These are phyloP conservation scores for Limenitis camilla DNA, from an alignment of 2,888 invertebrate genomes.

Conservation along the genomic window DNA sequence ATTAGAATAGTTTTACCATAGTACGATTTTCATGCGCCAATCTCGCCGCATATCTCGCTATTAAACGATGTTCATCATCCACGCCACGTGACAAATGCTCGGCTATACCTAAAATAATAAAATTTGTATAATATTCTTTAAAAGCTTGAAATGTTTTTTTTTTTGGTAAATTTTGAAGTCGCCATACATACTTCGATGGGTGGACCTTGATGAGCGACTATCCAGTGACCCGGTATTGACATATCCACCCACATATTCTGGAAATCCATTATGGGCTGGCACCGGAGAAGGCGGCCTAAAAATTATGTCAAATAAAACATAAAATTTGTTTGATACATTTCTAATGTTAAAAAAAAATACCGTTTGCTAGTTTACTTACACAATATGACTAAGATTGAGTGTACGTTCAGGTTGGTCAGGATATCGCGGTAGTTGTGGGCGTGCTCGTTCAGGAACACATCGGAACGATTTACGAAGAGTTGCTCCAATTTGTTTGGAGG, in stretches of 20 bases:
- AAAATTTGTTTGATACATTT: background rate
- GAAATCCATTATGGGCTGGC: constrained; percentile 94
- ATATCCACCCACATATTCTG: constrained; percentile 79
- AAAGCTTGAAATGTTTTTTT: too few species aligned
- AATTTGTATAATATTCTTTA: background rate
- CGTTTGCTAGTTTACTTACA: constrained; percentile 76
- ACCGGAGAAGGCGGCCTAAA: constrained; percentile 92
- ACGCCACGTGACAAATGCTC: constrained; percentile 71
- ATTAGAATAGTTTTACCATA: constrained; percentile 56
- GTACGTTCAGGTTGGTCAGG: constrained; percentile 96
- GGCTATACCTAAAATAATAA: constrained; percentile 43
- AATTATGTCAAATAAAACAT: too few species aligned
- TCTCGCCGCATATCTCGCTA: constrained; percentile 96
- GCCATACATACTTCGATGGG: constrained; percentile 50
- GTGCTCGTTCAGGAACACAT: constrained; percentile 94
- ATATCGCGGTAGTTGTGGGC: constrained; percentile 87
- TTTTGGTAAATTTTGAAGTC: too few species aligned
- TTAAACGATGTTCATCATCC: constrained; percentile 96
- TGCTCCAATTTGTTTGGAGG: constrained; percentile 97
- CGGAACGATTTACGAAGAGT: constrained; percentile 97
- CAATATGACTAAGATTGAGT: constrained; percentile 95
- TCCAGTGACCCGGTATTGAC: constrained; percentile 87
- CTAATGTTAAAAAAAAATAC: background rate
- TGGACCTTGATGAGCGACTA: constrained; percentile 75
- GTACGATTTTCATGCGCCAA: constrained; percentile 93